Evolutionary conservation across 2,888 invertebrate species (phyloP).

Genomic region (Lasioglossum pauxillum): DNA sequence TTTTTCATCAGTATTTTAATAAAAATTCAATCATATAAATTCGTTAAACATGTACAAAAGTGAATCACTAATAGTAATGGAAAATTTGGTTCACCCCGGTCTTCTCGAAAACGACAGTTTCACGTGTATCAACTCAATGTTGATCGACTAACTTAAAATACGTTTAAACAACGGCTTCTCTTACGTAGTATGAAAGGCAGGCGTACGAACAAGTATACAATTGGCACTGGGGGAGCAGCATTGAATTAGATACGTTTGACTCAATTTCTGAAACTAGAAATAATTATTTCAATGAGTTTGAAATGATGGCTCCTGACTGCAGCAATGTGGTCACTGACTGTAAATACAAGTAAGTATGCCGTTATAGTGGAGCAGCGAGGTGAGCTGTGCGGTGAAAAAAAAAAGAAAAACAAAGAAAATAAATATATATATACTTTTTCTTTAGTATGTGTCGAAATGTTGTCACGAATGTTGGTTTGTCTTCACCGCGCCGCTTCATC

Average conservation of each 20-base stretch:
- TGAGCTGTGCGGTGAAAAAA: too few species aligned
- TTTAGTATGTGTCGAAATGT: too few species aligned
- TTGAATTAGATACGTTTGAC: not conserved
- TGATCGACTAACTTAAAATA: not conserved
- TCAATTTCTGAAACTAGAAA: not conserved
- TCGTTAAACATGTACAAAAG: not conserved
- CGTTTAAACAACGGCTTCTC: not conserved
- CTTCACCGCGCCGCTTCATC: too few species aligned
- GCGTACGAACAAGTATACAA: slow-evolving; percentile 43
- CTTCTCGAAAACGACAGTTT: not conserved
- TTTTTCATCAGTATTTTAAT: not conserved
- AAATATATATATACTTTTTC: too few species aligned
- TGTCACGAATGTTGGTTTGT: too few species aligned
- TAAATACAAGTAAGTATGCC: slow-evolving; percentile 61
- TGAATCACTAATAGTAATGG: not conserved
- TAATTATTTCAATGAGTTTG: slow-evolving; percentile 35
- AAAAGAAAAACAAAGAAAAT: too few species aligned
- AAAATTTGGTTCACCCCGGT: not conserved
- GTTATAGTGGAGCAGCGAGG: too few species aligned
- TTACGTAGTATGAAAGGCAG: slow-evolving; percentile 33
- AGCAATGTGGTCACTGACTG: slow-evolving; percentile 55
- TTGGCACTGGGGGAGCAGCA: slow-evolving; percentile 28
- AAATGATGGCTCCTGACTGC: slow-evolving; percentile 57
- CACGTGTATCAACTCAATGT: not conserved
- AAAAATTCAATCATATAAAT: not conserved